A percentile compares a stretch with the other conserved stretches of the same genome.
These are phyloP conservation scores for Clarias fuscus DNA, from an alignment of 2,797 vertebrate genomes.

Conservation along the genomic window DNA sequence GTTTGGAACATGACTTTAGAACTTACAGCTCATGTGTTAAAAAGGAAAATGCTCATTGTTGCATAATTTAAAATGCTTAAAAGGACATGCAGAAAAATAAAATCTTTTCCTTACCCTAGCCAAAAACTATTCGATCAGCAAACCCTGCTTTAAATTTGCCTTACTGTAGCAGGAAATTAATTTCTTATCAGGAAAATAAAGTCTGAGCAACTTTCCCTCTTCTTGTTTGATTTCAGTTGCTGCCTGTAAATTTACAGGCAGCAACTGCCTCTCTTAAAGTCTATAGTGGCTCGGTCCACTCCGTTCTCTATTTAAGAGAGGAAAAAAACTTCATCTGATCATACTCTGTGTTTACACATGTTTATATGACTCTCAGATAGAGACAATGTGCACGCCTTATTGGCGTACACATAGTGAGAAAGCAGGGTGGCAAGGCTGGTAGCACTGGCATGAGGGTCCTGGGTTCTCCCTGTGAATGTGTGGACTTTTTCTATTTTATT, in stretches of 20 bases:
- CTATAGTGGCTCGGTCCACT: background rate
- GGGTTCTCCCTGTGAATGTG: background rate
- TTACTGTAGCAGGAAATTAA: too few species aligned
- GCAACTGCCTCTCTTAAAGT: too few species aligned
- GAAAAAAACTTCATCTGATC: background rate
- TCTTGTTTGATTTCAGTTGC: background rate
- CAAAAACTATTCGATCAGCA: background rate
- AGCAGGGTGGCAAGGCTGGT: background rate
- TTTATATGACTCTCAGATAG: background rate
- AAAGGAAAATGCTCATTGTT: background rate
- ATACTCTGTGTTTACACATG: background rate
- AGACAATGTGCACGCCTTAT: background rate
- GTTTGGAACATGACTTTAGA: conserved; percentile 63
- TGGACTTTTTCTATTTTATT: background rate
- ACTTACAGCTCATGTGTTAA: too few species aligned
- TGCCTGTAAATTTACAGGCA: background rate
- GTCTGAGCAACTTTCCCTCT: background rate
- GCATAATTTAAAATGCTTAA: background rate
- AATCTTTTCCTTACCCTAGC: background rate
- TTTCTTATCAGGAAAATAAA: background rate
- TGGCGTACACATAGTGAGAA: background rate
- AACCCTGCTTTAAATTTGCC: background rate
- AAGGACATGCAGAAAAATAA: background rate
- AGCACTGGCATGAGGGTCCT: background rate
- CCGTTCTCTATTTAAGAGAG: background rate